phyloP scores from a whole-genome alignment of 2,888 invertebrate species.

The Laspeyria flexula region DNA sequence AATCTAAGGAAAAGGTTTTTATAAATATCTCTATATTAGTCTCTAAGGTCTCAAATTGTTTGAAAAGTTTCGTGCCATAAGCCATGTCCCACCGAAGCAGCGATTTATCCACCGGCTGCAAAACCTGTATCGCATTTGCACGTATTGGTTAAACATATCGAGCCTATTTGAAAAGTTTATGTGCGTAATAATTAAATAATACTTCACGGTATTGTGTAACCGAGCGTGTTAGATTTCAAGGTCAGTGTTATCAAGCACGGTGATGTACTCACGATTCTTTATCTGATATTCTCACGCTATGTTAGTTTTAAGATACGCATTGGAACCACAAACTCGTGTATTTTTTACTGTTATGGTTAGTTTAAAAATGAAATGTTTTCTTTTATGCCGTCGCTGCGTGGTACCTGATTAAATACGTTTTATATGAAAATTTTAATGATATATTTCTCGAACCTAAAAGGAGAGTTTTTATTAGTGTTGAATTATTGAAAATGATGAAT shows the following conservation, averaged over 20 bases:
- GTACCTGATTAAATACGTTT: slow-evolving; percentile 6
- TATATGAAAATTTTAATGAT: too few relatives aligned
- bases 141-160: background rate
- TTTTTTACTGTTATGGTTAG: slow-evolving; percentile 27
- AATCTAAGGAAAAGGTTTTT: too few relatives aligned
- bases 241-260: slow-evolving; percentile 50
- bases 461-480: too few relatives aligned
- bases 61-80: too few relatives aligned
- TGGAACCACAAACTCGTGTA: slow-evolving; percentile 21
- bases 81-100: too few relatives aligned
- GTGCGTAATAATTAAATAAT: slow-evolving; percentile 34
- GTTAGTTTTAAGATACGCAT: slow-evolving; percentile 42
- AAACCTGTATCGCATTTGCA: too few relatives aligned
- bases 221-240: slow-evolving; percentile 40
- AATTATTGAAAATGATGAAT: too few relatives aligned
- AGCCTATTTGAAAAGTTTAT: slow-evolving; percentile 4
- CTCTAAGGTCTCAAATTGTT: too few relatives aligned
- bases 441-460: background rate
- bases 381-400: slow-evolving; percentile 28
- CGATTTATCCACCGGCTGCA: too few relatives aligned
- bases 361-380: slow-evolving; percentile 22
- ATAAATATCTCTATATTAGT: too few relatives aligned
- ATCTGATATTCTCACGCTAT: slow-evolving; percentile 65
- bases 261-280: slow-evolving; percentile 53
- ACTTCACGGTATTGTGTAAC: slow-evolving; percentile 43